Evolutionary conservation across 2,797 vertebrate species (phyloP).

Genomic region (Glossophaga mutica): DNA sequence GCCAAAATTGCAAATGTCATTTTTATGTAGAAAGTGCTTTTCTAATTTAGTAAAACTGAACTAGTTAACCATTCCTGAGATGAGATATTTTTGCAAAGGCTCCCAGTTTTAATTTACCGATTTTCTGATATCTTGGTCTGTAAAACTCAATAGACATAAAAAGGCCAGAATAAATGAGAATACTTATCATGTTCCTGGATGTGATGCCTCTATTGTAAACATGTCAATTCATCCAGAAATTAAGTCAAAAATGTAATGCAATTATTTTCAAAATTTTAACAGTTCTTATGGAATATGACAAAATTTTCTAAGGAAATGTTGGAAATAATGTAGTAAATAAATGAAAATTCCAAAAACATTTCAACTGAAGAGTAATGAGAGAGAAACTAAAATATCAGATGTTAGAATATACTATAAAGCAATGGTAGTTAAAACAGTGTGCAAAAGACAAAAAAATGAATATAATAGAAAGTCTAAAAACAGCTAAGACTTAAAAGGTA

Average conservation of each 20-base stretch:
- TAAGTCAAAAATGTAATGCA: background rate
- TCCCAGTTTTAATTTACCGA: background rate
- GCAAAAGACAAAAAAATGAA: background rate
- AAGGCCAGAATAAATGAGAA: background rate
- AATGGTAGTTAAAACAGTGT: background rate
- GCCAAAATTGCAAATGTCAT: background rate
- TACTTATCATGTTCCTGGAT: background rate
- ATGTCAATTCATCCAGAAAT: background rate
- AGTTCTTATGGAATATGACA: background rate
- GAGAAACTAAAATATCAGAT: background rate
- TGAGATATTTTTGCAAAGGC: background rate
- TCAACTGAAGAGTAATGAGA: background rate
- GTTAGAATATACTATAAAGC: background rate
- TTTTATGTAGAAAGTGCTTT: constrained; percentile 4
- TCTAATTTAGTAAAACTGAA: background rate
- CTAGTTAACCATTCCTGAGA: background rate
- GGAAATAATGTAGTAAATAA: background rate
- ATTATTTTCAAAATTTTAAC: background rate
- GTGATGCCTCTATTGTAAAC: background rate
- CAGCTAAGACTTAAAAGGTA: background rate
- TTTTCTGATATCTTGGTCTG: background rate
- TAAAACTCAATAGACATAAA: background rate
- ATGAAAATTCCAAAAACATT: background rate
- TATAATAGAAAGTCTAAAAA: background rate
- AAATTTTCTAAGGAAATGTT: constrained; percentile 12